phyloP scores from a whole-genome alignment of 2,797 vertebrate species.

The Linurgus olivaceus region DNA sequence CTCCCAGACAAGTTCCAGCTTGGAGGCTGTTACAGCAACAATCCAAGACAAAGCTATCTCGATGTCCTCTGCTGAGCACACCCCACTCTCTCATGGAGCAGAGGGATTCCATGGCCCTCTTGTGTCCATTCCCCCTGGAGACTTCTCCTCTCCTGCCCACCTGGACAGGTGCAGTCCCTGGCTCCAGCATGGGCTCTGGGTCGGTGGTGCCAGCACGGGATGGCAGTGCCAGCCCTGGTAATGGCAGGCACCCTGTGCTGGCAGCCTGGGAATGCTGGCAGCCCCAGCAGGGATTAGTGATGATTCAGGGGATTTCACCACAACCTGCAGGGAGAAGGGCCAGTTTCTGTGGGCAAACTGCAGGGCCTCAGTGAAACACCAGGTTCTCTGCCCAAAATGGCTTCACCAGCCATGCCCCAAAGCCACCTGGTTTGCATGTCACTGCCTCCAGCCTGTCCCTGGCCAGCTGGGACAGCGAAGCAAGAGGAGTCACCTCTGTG shows the following conservation, averaged over 20 bases:
- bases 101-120: accelerated
- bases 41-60: accelerated
- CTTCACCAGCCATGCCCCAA: background rate
- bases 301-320: slow-evolving; percentile 26
- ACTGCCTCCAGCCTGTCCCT: background rate
- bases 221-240: accelerated
- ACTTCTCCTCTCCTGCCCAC: background rate
- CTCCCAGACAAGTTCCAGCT: background rate
- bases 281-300: accelerated
- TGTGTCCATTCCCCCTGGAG: background rate
- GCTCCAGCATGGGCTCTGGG: accelerated
- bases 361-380: background rate
- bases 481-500: background rate
- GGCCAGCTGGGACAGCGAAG: background rate
- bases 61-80: background rate
- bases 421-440: background rate
- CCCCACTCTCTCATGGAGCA: background rate
- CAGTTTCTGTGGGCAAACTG: background rate
- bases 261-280: background rate
- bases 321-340: background rate
- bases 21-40: background rate
- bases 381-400: background rate
- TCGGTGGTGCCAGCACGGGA: accelerated
- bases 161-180: background rate
- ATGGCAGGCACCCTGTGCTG: accelerated